Evolutionary conservation across 53 echinoderm and acorn worm species (phyloP).

Genomic region (Luidia sarsii): DNA sequence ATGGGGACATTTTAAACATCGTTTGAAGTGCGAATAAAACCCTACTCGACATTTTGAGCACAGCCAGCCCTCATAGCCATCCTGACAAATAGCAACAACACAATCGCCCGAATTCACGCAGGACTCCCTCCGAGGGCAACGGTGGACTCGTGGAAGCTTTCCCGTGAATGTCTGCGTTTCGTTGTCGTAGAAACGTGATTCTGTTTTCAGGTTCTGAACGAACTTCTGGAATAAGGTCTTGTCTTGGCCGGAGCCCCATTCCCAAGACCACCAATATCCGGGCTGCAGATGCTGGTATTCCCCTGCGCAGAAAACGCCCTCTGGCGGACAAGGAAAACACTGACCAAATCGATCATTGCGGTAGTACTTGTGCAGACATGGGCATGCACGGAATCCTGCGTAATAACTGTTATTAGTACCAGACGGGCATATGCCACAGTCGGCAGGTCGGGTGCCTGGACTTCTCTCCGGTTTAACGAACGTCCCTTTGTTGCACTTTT

Average conservation of each 20-base stretch:
- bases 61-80: constrained; percentile 46
- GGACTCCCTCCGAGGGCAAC: constrained; percentile 19
- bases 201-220: neutral
- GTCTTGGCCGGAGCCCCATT: constrained; percentile 19
- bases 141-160: constrained; percentile 2
- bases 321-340: constrained; percentile 37
- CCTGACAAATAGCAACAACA: constrained; percentile 20
- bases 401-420: constrained; percentile 52
- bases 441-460: constrained; percentile 32
- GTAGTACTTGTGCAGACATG: constrained; percentile 38
- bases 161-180: neutral
- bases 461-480: constrained; percentile 18
- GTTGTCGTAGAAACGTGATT: neutral
- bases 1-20: constrained; percentile 39
- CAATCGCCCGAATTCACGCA: constrained; percentile 11
- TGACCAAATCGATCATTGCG: constrained; percentile 48
- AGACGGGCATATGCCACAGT: constrained; percentile 57
- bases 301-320: constrained; percentile 38
- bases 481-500: constrained; percentile 48
- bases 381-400: constrained; percentile 71
- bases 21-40: constrained; percentile 45
- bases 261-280: constrained; percentile 66
- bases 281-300: constrained; percentile 41
- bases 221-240: neutral
- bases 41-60: constrained; percentile 24